Evolutionary conservation across 1,140 invertebrate genomes (phyloP).

Genomic region (Scaptomyza hsui): DNA sequence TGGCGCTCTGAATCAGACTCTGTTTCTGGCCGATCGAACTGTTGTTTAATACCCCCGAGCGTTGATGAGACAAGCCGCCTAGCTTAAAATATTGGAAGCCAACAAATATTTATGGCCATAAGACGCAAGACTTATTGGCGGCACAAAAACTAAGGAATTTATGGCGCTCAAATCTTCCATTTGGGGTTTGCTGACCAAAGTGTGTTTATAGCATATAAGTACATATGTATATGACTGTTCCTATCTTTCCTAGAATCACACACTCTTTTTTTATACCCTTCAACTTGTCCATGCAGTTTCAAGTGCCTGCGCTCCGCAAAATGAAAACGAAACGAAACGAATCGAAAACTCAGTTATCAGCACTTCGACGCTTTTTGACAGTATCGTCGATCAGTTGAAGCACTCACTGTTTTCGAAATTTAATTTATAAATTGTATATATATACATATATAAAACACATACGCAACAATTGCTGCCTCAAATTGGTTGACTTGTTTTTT

Average conservation of each 20-base stretch:
- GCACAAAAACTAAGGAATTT: conserved; percentile 55
- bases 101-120: conserved; percentile 67
- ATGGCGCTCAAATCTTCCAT: conserved; percentile 23
- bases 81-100: conserved; percentile 50
- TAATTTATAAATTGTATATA: conserved; percentile 67
- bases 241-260: conserved; percentile 57
- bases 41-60: conserved; percentile 56
- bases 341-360: conserved; percentile 43
- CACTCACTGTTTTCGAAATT: conserved; percentile 65
- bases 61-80: conserved; percentile 66
- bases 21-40: conserved; percentile 6
- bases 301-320: conserved; percentile 51
- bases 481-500: conserved; percentile 19
- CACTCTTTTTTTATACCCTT: conserved; percentile 47
- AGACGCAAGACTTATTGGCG: conserved; percentile 72
- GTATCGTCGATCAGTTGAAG: conserved; percentile 66
- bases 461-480: conserved; percentile 22
- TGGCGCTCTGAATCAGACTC: conserved; percentile 13
- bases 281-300: conserved; percentile 62
- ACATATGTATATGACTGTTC: conserved; percentile 2
- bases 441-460: conserved; percentile 13
- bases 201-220: conserved; percentile 11
- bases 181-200: conserved; percentile 52
- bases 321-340: conserved; percentile 20
- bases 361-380: conserved; percentile 70